Conservation (phyloP, 1,140 invertebrate species). For the Tenebrio molitor region DNA sequence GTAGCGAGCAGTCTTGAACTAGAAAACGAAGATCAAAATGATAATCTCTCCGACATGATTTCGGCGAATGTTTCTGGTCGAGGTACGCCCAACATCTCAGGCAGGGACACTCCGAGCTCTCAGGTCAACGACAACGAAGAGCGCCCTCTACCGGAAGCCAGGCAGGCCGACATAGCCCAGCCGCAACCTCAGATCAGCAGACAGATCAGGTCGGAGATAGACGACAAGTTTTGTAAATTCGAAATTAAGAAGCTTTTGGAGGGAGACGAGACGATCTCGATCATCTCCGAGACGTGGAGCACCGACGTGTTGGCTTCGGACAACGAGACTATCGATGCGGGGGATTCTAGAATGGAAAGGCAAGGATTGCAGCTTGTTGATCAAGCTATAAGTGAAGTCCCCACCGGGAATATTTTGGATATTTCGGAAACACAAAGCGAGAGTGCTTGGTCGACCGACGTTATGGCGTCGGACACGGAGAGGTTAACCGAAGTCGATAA, state of each 20-base stretch:
- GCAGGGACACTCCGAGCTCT: conserved; percentile 94
- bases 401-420: conserved; percentile 72
- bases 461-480: conserved; percentile 94
- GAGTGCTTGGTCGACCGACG: conserved; percentile 96
- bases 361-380: conserved; percentile 66
- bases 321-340: conserved; percentile 87
- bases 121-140: conserved; percentile 88
- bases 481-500: conserved; percentile 90
- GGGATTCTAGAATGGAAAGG: conserved; percentile 65
- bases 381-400: conserved; percentile 57
- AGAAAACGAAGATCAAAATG: conserved; percentile 87
- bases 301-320: conserved; percentile 96
- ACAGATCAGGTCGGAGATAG: conserved; percentile 91
- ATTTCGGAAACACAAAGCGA: conserved; percentile 93
- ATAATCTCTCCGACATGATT: conserved; percentile 96
- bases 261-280: conserved; percentile 92
- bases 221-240: conserved; percentile 99
- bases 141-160: conserved; percentile 67
- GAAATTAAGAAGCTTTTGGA: conserved; percentile 92
- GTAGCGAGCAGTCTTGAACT: conserved; percentile 92
- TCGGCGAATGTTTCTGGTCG: conserved; percentile 95
- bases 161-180: conserved; percentile 69
- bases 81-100: conserved; percentile 82
- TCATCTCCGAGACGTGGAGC: conserved; percentile 98
- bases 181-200: conserved; percentile 71